Evolutionary conservation across 2,888 invertebrate species (phyloP).

Genomic region (Cephus pygmeus): DNA sequence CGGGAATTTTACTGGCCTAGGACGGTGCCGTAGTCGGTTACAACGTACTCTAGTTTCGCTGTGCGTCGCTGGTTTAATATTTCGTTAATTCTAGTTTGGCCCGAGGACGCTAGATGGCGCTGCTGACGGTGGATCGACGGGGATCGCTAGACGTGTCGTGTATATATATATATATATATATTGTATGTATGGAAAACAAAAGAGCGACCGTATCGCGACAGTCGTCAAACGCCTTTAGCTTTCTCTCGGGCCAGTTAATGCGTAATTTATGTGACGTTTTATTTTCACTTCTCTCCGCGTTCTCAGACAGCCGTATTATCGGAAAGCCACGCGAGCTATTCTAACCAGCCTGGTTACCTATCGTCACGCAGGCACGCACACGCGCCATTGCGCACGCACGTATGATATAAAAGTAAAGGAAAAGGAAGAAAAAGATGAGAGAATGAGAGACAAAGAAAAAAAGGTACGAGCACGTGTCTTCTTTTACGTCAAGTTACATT

Average conservation of each 20-base stretch:
- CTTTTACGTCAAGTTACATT: neutral
- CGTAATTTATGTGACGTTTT: constrained; percentile 20
- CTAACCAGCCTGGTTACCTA: constrained; percentile 11
- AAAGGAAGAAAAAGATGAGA: neutral
- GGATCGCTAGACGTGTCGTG: neutral
- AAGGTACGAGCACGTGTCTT: neutral
- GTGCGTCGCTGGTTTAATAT: neutral
- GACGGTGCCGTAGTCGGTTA: neutral
- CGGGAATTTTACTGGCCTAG: neutral
- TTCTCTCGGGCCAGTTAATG: constrained; percentile 17
- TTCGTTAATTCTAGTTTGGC: neutral
- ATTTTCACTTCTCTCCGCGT: constrained; percentile 19
- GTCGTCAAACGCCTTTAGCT: neutral
- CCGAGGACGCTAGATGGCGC: neutral
- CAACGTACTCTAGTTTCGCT: neutral
- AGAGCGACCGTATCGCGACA: neutral
- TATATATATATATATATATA: too few relatives aligned
- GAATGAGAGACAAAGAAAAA: neutral
- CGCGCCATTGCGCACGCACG: constrained; percentile 15
- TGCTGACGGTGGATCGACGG: neutral
- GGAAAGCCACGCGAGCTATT: constrained; percentile 17
- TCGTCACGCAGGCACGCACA: constrained; percentile 10
- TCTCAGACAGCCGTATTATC: constrained; percentile 17
- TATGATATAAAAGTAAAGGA: neutral
- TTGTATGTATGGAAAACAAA: neutral